A percentile compares a stretch with the other conserved stretches of the same genome.
These are phyloP conservation scores for Drosophila austrosaltans DNA, from an alignment of 2,888 invertebrate genomes.

Conservation along the genomic window DNA sequence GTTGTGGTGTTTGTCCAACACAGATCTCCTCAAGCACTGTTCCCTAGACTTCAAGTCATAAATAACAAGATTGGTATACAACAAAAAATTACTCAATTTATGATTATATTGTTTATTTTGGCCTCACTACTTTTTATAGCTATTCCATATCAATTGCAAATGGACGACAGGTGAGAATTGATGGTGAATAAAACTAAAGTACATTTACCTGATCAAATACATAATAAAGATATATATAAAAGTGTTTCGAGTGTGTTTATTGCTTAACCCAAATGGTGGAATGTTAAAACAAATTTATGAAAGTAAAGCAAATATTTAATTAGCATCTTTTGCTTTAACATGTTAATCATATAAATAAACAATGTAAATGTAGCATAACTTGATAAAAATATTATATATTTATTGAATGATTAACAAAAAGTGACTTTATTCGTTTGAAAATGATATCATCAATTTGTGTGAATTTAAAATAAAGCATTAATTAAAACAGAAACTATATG, in stretches of 20 bases:
- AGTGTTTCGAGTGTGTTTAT: neutral
- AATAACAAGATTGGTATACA: slow-evolving; percentile 23
- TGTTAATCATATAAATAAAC: slow-evolving; percentile 1
- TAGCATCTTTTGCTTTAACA: neutral
- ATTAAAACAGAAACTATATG: slow-evolving; percentile 2
- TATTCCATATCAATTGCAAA: slow-evolving; percentile 31
- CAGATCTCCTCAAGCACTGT: neutral
- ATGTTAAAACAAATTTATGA: neutral
- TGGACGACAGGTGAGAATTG: slow-evolving; percentile 15
- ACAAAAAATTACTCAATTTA: slow-evolving; percentile 14
- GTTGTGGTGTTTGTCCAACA: neutral
- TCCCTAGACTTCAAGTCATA: slow-evolving; percentile 27
- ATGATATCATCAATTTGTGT: slow-evolving; percentile 15
- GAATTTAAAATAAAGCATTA: neutral
- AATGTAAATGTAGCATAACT: slow-evolving; percentile 5
- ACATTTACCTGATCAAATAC: neutral
- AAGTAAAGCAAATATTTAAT: slow-evolving; percentile 8
- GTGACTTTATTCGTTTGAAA: slow-evolving; percentile 7
- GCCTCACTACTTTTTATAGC: neutral
- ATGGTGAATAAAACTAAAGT: neutral
- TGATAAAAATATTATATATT: neutral
- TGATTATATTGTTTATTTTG: slow-evolving; percentile 26
- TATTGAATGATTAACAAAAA: slow-evolving; percentile 5
- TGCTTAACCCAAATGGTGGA: neutral
- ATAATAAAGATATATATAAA: neutral